Base-by-base conservation (phyloP, 1,140 invertebrate species). In the Drosophila sulfurigaster region DNA sequence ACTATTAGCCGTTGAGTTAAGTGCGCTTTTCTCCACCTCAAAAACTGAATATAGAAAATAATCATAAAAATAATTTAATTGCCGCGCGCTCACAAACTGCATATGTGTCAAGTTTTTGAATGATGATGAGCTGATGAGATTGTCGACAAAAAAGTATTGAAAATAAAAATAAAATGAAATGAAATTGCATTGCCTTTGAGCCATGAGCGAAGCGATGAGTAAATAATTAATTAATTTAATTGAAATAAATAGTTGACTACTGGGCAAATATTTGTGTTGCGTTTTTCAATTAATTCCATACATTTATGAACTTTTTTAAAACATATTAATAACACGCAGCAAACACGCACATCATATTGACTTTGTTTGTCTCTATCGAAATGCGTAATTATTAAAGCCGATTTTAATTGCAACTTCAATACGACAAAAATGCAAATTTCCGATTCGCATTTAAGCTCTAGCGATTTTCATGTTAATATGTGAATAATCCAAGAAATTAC, bases 1-100 rank as follows among this genome's bases (percentile, higher is more conserved):
- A 74, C 81, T 82, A 82, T 82, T 80, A 80, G 62, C 77, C 51
- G 48, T 46, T 51, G 63, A 77, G 66, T 58, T 64, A 25, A 73
- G 57, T 62, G 71, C 51, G 51, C 46, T 51, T 82, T 86, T 72
- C 41, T 6, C 57, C 43, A 41, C 65, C 20, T 25, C 20, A 25
- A 25, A 25, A 25, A 10, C 68, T 4, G 20, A 4, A 74, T 28
- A 30, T 58, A 74, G 20, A 45, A 66, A 46, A 59, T 8, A 60
- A 16, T 13, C 16, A 16, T 46, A 16, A 83, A 82, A 71, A 49
- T 79, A 57, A 82, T 82, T 76, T 62, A 71, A 68, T 60, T 54
- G 8, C 7, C 6, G 51, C 0, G 41, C 10, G 58, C 38, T 25
- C 30, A 28, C 15, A 60, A 46, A 79, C 48, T 41, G 20, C 25